A percentile compares a stretch with the other conserved stretches of the same genome.
phyloP scores from a whole-genome alignment of 2,888 invertebrate genomes.

The Plebejus argus region DNA sequence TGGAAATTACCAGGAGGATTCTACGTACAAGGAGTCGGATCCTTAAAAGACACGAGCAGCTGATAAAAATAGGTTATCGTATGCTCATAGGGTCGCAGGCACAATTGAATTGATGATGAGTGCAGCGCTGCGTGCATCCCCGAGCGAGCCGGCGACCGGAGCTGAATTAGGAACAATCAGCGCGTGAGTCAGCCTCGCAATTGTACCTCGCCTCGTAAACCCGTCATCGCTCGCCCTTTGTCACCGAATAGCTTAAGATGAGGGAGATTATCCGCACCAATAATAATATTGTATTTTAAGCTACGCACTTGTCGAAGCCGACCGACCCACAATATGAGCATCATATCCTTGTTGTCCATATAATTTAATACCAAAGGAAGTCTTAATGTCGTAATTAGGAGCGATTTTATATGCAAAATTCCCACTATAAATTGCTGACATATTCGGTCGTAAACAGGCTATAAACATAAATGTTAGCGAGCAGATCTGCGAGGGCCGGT shows the following conservation, averaged over 20 bases:
- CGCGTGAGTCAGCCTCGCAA: not conserved
- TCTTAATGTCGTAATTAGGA: not conserved
- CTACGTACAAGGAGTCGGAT: too few species aligned
- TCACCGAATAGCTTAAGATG: not conserved
- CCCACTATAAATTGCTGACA: not conserved
- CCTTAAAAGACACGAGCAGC: not conserved
- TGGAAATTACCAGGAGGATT: too few species aligned
- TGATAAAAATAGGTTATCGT: not conserved
- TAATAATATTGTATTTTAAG: not conserved
- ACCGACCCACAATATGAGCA: not conserved
- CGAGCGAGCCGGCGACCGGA: not conserved
- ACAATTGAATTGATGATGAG: too few species aligned
- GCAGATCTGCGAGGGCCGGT: not conserved
- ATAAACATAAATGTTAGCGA: not conserved
- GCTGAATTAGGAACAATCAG: constrained; percentile 21
- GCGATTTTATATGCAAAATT: not conserved
- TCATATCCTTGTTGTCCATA: not conserved
- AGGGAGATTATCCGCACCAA: not conserved
- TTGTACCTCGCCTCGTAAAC: not conserved
- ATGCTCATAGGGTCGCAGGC: not conserved
- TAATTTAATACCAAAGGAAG: constrained; percentile 13
- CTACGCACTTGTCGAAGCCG: not conserved
- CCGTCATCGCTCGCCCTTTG: constrained; percentile 1
- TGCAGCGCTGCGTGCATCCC: not conserved
- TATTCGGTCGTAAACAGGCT: not conserved